Conservation (phyloP, 2,113 vertebrate genomes). For the Pipa parva region DNA sequence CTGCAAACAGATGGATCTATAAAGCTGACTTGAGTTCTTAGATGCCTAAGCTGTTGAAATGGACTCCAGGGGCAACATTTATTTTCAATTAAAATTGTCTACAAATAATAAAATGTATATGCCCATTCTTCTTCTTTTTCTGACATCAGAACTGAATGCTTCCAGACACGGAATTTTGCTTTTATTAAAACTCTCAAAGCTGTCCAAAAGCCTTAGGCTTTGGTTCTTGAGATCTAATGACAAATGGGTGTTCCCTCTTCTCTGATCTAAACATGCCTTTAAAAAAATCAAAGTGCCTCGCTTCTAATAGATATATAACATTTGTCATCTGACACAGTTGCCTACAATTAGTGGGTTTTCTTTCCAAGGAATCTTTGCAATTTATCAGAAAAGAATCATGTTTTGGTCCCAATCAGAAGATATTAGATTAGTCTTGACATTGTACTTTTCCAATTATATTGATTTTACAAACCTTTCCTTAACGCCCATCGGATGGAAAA, state of each 20-base stretch:
- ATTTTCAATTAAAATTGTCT: conserved; percentile 29
- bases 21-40: no score
- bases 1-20: no score
- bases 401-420: no score
- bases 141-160: neutral
- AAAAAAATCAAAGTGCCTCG: conserved; percentile 52
- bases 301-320: conserved; percentile 57
- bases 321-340: conserved; percentile 56
- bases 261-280: conserved; percentile 24
- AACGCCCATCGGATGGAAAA: no score
- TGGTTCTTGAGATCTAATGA: conserved; percentile 40
- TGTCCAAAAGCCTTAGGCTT: conserved; percentile 32
- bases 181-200: conserved; percentile 25
- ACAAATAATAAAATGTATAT: conserved; percentile 1
- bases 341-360: conserved; percentile 57
- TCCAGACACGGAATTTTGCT: conserved; percentile 10
- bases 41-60: no score
- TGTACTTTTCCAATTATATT: no score
- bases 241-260: conserved; percentile 45
- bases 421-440: no score
- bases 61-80: neutral
- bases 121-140: conserved; percentile 10
- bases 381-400: conserved; percentile 65
- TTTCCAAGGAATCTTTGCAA: conserved; percentile 60
- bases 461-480: no score